Conservation (phyloP, 92 coral and sea anemone genomes). For the Actinernus sp. region DNA sequence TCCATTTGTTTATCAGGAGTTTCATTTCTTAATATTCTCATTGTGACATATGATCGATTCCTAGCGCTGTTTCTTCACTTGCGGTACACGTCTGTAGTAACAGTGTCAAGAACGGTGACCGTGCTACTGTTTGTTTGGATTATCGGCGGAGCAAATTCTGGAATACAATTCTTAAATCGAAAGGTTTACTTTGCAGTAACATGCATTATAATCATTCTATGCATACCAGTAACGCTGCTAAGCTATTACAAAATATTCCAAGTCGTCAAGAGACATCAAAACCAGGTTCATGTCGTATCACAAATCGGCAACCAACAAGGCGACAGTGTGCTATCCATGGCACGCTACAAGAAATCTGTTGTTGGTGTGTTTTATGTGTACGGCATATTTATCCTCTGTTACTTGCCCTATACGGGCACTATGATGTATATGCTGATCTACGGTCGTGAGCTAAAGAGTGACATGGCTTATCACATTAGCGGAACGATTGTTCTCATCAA, state of each 20-base stretch:
- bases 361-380: background rate
- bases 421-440: slow-evolving; percentile 1
- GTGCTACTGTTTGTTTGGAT: background rate
- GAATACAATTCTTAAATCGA: background rate
- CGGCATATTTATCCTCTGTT: background rate
- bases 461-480: background rate
- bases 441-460: background rate
- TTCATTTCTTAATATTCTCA: background rate
- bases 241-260: background rate
- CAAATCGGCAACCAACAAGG: background rate
- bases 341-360: slow-evolving; percentile 1
- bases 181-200: background rate
- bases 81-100: background rate
- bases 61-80: background rate
- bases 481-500: background rate
- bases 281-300: background rate
- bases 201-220: background rate
- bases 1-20: background rate
- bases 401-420: background rate
- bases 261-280: background rate
- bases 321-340: background rate
- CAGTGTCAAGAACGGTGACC: background rate
- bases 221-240: background rate
- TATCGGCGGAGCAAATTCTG: background rate
- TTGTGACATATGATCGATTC: background rate